Evolutionary conservation across 2,797 vertebrate genomes (phyloP).

Genomic region (Crossoptilon crossoptilon): DNA sequence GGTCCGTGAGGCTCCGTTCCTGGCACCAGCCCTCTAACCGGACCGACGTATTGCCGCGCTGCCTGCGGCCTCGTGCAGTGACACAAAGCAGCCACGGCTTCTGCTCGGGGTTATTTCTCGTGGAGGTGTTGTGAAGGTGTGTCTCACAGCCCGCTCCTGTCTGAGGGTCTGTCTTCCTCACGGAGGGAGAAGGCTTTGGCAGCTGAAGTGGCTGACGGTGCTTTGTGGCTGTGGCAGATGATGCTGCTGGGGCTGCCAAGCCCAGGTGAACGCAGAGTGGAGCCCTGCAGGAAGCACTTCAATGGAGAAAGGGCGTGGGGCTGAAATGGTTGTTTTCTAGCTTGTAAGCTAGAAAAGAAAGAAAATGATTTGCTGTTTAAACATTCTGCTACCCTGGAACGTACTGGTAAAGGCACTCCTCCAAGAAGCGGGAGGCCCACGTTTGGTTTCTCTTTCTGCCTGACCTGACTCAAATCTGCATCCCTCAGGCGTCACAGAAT

Average conservation of each 20-base stretch:
- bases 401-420: neutral
- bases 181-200: neutral
- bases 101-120: neutral
- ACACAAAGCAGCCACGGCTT: fast-evolving
- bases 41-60: fast-evolving
- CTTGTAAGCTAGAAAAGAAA: neutral
- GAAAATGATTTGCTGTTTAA: neutral
- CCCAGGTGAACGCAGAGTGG: neutral
- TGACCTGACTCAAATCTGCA: neutral
- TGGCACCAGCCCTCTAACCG: fast-evolving
- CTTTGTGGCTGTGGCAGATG: neutral
- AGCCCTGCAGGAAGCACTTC: constrained; percentile 1
- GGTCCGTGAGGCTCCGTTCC: too few species aligned
- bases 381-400: neutral
- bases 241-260: neutral
- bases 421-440: neutral
- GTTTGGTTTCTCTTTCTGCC: neutral
- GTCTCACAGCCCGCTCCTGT: fast-evolving
- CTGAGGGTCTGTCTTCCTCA: neutral
- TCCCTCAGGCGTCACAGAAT: neutral
- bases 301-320: neutral
- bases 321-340: neutral
- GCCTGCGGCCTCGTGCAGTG: fast-evolving
- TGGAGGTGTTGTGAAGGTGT: neutral
- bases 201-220: neutral